These are phyloP conservation scores for Spea hammondii DNA, from an alignment of 2,797 vertebrate species.

Conservation along the genomic window DNA sequence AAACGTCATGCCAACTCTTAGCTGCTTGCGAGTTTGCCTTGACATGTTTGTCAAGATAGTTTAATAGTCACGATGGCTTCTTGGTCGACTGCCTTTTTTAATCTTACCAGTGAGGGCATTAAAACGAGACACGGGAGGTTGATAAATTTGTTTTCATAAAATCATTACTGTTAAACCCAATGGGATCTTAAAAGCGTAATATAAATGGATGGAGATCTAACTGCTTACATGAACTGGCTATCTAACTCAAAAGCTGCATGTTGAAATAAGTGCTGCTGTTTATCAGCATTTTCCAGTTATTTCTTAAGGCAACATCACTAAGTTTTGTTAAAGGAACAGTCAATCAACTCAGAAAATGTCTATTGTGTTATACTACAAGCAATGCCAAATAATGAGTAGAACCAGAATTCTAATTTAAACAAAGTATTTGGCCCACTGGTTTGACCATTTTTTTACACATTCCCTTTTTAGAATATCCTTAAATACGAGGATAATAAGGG, in stretches of 20 bases:
- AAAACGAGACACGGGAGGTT: not conserved
- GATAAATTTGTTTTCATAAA: constrained; percentile 1
- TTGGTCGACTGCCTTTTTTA: not conserved
- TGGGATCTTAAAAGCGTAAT: not conserved
- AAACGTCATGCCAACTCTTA: not conserved
- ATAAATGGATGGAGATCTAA: not conserved
- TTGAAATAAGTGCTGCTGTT: not conserved
- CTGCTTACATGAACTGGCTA: not conserved
- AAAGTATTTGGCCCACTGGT: too few species aligned
- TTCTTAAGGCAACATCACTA: too few species aligned
- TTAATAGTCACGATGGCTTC: not conserved
- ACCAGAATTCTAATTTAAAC: too few species aligned
- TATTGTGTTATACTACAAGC: too few species aligned
- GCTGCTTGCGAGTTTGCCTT: not conserved
- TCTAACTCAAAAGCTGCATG: not conserved
- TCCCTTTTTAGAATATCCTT: too few species aligned
- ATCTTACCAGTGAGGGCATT: not conserved
- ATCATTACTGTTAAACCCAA: not conserved
- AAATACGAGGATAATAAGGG: too few species aligned
- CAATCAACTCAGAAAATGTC: too few species aligned
- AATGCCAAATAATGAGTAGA: too few species aligned
- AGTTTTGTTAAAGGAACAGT: too few species aligned
- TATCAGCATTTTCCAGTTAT: not conserved
- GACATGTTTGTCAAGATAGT: not conserved
- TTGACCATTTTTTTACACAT: too few species aligned